phyloP scores from a whole-genome alignment of 2,888 invertebrate species.

The Hypsopygia costalis region DNA sequence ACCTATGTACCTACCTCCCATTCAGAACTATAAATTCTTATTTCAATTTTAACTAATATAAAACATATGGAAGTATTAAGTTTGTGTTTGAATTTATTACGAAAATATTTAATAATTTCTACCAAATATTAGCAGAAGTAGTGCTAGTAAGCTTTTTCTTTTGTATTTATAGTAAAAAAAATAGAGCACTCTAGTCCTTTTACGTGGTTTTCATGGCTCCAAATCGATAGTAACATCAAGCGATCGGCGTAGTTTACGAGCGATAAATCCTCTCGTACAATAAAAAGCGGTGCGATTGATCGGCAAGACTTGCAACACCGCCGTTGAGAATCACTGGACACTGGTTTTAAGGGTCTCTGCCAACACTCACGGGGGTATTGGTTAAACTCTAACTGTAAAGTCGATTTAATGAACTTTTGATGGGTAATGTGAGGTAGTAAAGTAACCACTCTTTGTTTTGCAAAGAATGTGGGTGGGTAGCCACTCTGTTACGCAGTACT shows the following conservation, averaged over 20 bases:
- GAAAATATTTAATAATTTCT: too few relatives aligned
- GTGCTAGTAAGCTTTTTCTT: too few relatives aligned
- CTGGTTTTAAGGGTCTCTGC: slow-evolving; percentile 1
- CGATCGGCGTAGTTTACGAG: slow-evolving; percentile 32
- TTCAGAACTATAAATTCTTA: too few relatives aligned
- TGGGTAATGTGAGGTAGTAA: neutral
- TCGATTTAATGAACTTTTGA: neutral
- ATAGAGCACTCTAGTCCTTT: neutral
- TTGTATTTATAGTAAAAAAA: too few relatives aligned
- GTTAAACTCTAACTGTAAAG: neutral
- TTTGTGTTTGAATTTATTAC: too few relatives aligned
- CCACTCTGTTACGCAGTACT: too few relatives aligned
- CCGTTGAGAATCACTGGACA: neutral
- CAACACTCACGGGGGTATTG: neutral
- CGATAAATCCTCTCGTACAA: slow-evolving; percentile 32
- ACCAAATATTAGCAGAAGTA: too few relatives aligned
- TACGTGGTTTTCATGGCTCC: slow-evolving; percentile 20
- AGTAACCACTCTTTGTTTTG: neutral
- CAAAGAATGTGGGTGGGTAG: too few relatives aligned
- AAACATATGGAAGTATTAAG: too few relatives aligned
- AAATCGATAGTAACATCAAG: slow-evolving; percentile 24
- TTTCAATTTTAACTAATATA: too few relatives aligned
- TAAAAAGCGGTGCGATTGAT: neutral
- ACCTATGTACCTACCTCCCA: too few relatives aligned
- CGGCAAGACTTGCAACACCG: slow-evolving; percentile 1